Percentiles rank a stretch among this genome's conserved stretches.
phyloP scores from a whole-genome alignment of 2,113 vertebrate genomes.

The Tylochromis polylepis region DNA sequence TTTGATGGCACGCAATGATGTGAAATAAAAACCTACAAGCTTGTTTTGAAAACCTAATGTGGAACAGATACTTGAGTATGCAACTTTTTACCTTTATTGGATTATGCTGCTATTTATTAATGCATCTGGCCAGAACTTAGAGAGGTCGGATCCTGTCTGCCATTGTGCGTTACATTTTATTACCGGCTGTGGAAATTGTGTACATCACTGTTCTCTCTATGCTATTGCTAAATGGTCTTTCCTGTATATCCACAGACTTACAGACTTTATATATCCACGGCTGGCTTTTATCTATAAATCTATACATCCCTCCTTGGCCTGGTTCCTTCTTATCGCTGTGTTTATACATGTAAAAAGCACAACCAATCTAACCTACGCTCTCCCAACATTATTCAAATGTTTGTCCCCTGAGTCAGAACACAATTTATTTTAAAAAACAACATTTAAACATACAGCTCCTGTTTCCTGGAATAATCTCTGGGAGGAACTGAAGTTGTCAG shows the following conservation, averaged over 20 bases:
- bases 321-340: background rate
- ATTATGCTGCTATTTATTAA: background rate
- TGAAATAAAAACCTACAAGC: background rate
- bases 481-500: background rate
- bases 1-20: background rate
- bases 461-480: background rate
- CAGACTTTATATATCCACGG: rapidly evolving
- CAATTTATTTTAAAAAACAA: background rate
- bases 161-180: background rate
- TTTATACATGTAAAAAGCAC: background rate
- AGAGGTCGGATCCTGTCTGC: background rate
- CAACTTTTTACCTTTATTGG: too few species aligned
- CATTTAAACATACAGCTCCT: background rate
- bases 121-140: background rate
- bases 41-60: background rate
- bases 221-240: background rate
- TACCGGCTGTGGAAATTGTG: background rate
- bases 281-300: background rate
- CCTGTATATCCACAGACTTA: rapidly evolving
- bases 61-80: background rate
- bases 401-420: background rate
- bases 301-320: background rate
- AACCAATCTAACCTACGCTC: background rate
- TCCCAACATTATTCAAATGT: background rate
- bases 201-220: background rate